Base-by-base conservation (phyloP, 2,113 vertebrate genomes). In the Oreochromis niloticus region DNA sequence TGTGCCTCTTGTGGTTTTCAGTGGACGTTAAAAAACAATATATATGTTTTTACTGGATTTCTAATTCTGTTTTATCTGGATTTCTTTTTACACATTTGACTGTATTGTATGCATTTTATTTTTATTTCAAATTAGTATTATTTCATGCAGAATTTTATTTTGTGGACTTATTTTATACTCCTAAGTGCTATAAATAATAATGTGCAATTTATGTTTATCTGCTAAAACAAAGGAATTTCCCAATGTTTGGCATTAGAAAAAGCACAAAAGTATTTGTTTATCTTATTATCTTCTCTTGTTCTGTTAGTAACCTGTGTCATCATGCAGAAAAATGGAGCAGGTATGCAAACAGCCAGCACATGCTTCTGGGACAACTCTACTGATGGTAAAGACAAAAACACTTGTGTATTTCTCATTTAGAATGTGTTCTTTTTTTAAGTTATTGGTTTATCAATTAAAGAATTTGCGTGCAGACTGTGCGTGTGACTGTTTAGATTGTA, bases 291-390 rank as follows among this genome's bases (percentile, higher is more conserved):
- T 19, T 50, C 46, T 78, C 27, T 32, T 50, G 71, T 63, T 10
- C 75, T 54, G 27, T 41, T 93, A 98, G 98, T 98, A 81, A 99
- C 97, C 54, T 99, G 98, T 87, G 96, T 98, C 56, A 98, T 99
- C 81, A 98, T 99, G 98, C 98, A 99, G 84, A 99, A 99, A 94
- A 99, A 97, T 6, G 98, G 98, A 36, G 98, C 98, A 7, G 98
- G 98, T 7, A 89, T 99, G 16, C 98, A 99, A 87, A 97, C 98
- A 4, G 98, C 98, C 13, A 98, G 97, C 57, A 96, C 98, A 8
- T 99, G 98, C 92, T 99, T 98, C 96, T 99, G 98, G 98, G 98
- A 99, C 94, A 98, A 97, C 95, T 92, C 96, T 22, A 98, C 97
- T 16, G 98, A 99, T n/a, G 98, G 98, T 99, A 97, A 87, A 96